Conservation (phyloP, 2,797 vertebrate species). For the Syngnathus acus region DNA sequence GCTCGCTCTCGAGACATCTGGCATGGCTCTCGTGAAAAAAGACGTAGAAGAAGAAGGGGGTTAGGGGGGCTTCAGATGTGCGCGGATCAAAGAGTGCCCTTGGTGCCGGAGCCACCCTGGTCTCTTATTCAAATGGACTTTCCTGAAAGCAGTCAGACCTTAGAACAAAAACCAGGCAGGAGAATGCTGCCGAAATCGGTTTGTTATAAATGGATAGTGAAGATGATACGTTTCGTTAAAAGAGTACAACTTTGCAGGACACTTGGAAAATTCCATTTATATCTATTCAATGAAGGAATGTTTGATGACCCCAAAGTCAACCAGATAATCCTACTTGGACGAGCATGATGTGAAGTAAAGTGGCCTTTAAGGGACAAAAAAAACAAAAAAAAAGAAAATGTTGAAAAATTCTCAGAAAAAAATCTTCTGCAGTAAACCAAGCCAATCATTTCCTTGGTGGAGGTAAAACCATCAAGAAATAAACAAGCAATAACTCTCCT, state of each 20-base stretch:
- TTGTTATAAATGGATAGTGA: conserved; percentile 1
- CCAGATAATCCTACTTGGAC: background rate
- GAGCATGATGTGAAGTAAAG: background rate
- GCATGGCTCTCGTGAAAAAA: conserved; percentile 57
- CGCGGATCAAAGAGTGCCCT: conserved; percentile 72
- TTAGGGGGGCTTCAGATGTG: conserved; percentile 60
- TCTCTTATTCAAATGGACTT: conserved; percentile 68
- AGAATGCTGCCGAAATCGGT: conserved; percentile 29
- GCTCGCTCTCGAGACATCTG: conserved; percentile 74
- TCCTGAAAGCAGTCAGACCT: conserved; percentile 54
- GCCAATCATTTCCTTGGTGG: background rate
- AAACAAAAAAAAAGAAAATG: background rate
- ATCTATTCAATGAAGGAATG: background rate
- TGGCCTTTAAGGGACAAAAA: too few species aligned
- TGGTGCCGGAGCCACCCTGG: conserved; percentile 64
- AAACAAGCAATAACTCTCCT: background rate
- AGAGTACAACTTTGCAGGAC: background rate
- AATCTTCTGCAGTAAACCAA: too few species aligned
- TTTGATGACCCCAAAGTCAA: background rate
- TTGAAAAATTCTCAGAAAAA: background rate
- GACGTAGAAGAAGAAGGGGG: conserved; percentile 4
- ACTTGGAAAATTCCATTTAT: background rate
- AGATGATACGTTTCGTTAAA: background rate
- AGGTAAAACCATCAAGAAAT: background rate
- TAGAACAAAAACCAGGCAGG: conserved; percentile 40